Base-by-base conservation (phyloP, 2,797 vertebrate genomes). In the Manis pentadactyla region DNA sequence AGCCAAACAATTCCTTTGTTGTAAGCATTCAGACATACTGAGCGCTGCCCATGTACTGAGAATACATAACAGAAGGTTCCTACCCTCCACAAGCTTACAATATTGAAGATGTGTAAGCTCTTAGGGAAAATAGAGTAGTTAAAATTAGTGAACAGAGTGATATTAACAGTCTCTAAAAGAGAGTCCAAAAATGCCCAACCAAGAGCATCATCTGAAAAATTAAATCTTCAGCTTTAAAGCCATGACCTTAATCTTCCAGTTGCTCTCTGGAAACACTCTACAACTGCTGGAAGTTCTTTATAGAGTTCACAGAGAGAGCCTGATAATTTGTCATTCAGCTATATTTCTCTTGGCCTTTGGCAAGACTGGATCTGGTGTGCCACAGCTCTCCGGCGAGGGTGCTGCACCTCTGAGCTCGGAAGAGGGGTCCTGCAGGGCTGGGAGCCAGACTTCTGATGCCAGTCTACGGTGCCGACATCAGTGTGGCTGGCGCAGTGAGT, bases 11-110 rank as follows among this genome's bases (percentile, higher is more conserved):
- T 74, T 66, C 51, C 18, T 93, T 71, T 74, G 49, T 61, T 55
- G 34, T 93, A 55, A 93, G 92, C 46, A 46, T 88, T 95, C 61
- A 87, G 77, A 85, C 18, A 82, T 53, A 63, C 4, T 94, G 89
- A 96, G 25, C 34, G n/a, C 42, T 37, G n/a, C 87, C 29, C 39
- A n/a, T 57, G 37, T 61, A 84, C 14, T 59, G 37, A 93, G 81
- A 55, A 49, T 46, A 79, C 12, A 90, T 93, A 94, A 49, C 19
- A 92, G 75, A 93, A 75, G 46, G 18, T n/a, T 51, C 39, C 85
- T 81, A 64, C 64, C 63, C n/a, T 84, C 59, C 66, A 2, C 0
- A 27, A 55, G 75, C 55, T 96, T 85, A 85, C 25, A 53, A 0
- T 79, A 78, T 42, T 49, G 42, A 96, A 97, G 63, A 69, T 55